These are phyloP conservation scores for Rhinella marina DNA, from an alignment of 2,797 vertebrate species.

Conservation along the genomic window DNA sequence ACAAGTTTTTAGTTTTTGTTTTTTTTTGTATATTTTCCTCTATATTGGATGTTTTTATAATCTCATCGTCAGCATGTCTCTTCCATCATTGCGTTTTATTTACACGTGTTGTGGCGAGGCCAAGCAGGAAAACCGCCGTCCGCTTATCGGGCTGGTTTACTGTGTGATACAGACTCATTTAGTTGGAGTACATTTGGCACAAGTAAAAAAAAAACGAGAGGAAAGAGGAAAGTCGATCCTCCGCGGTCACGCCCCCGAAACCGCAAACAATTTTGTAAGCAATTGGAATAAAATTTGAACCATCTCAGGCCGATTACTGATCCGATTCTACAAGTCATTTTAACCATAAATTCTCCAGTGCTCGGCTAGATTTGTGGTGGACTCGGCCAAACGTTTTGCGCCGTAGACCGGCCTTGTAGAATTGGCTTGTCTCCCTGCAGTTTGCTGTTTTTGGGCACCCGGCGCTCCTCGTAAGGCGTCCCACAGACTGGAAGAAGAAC, in stretches of 20 bases:
- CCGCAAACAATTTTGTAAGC: neutral
- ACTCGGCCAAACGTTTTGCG: neutral
- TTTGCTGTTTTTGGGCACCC: no score
- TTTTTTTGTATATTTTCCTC: neutral
- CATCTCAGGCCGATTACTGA: neutral
- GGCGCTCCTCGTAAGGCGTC: neutral
- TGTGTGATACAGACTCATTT: neutral
- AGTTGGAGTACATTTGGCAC: neutral
- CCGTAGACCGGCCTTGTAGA: neutral
- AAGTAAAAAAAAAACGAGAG: neutral
- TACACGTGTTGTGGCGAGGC: neutral
- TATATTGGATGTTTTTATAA: slow-evolving; percentile 7
- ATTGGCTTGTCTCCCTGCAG: neutral
- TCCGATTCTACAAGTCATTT: neutral
- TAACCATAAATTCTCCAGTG: neutral
- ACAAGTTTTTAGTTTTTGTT: neutral
- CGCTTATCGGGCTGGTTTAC: neutral
- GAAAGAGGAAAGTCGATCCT: neutral
- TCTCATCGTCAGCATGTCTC: neutral
- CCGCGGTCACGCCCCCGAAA: neutral
- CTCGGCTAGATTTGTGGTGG: neutral
- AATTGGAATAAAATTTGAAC: neutral
- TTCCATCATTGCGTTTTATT: neutral
- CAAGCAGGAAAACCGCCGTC: neutral
- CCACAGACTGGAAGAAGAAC: neutral